Evolutionary conservation across 1,140 invertebrate species (phyloP), one percentile per base, ranked within the genome.

Genomic region (Berghia stephanieae): DNA sequence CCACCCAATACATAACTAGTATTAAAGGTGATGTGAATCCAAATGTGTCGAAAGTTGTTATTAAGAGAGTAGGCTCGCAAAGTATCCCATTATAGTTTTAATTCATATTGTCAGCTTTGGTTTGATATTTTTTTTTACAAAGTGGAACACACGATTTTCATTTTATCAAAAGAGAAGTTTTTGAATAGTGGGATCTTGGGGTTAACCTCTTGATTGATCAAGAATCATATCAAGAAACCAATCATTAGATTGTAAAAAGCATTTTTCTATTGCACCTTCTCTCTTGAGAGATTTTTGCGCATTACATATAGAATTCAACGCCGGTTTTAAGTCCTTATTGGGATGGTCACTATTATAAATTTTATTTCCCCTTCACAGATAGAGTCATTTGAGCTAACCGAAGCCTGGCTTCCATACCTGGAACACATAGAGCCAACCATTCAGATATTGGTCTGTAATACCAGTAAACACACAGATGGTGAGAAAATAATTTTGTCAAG

Each of bases 391-490:
- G 74, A 86, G 3, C 82, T 89, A 74, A 86, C 89, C 8, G 85
- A 91, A 68, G 82, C 87, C 74, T 92, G 91, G 91, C 40, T 91
- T n/a, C 81, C 90, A 36, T 91, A 89, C 80, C 80, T 91, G 2
- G 89, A 90, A 75, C 89, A 92, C 77, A 90, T 91, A 40, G 87
- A 90, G 60, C 86, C 91, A 27, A 90, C 91, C 52, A 86, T 92
- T 42, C 88, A 90, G 80, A 89, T 92, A 44, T 81, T 92, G 44
- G 85, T 92, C 4, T 92, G 92, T 86, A 84, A 91, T 31, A 83
- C 83, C 36, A 91, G 88, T 74, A 75, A 57, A 36, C 78, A 86
- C 68, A 82, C 80, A 36, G 80, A 81, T 77, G 79, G 85, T 89
- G 73, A 81, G 74, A 36, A 21, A 67, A 3, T 34, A 18, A 8